Percentiles rank a stretch among this genome's conserved stretches.
phyloP scores from a whole-genome alignment of 2,797 vertebrate species.

The Falco rusticolus region DNA sequence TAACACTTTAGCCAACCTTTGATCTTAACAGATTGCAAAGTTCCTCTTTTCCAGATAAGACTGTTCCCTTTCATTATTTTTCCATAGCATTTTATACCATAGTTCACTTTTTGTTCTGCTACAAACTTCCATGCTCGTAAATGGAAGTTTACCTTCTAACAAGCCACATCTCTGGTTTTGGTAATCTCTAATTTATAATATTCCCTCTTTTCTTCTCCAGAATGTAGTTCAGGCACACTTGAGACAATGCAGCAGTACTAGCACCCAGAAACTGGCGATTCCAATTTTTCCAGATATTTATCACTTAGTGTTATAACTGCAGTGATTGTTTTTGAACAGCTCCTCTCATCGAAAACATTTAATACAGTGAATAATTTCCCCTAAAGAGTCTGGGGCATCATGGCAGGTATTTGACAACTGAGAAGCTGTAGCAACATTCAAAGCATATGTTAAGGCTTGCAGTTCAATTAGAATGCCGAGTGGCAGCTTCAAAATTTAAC shows the following conservation, averaged over 20 bases:
- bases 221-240: not conserved
- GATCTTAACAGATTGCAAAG: not conserved
- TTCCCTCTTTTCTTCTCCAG: not conserved
- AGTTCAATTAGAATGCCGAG: constrained; percentile 9
- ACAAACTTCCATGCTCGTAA: not conserved
- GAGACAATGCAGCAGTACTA: not conserved
- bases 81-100: not conserved
- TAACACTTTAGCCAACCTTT: not conserved
- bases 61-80: not conserved
- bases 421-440: not conserved
- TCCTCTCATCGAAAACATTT: not conserved
- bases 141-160: not conserved
- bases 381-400: not conserved
- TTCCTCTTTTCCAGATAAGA: not conserved
- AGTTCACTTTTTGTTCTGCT: not conserved
- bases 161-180: not conserved
- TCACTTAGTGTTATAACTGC: not conserved
- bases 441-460: constrained; percentile 1
- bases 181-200: not conserved
- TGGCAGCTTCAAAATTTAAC: constrained; percentile 12
- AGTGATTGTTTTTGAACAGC: not conserved
- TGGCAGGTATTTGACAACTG: constrained; percentile 4
- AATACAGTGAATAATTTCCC: not conserved
- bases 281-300: not conserved
- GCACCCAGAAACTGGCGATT: not conserved